Base-by-base conservation (phyloP, 2,113 vertebrate species). In the Nicator chloris region DNA sequence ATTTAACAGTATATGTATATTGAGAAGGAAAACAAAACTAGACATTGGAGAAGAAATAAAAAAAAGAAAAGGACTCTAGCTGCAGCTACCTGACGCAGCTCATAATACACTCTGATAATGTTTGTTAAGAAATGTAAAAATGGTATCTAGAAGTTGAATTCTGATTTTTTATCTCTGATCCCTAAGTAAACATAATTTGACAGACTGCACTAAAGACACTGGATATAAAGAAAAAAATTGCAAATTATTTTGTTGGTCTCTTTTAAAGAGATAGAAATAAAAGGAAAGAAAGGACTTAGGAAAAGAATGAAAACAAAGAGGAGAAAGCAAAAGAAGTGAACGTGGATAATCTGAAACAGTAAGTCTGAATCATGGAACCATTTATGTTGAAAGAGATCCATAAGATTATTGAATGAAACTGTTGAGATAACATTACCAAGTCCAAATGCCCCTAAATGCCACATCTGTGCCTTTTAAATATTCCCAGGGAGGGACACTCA, bases 371-470 rank as follows among this genome's bases (percentile, higher is more conserved):
- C 7, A 10, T 24, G 30, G 24, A 70, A 71, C 53, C 3, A 30
- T 37, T 81, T 70, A 17, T 27, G 27, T 28, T 54, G 33, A 27
- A 82, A 82, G 6, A 71, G 15, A 39, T 12, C 15, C 3, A 31
- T 49, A 49, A 54, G n/a, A 49, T 44, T 9, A 17, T n/a, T 0
- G 0, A 60, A 31, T 39, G 17, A 11, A 71, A n/a, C 27, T 7
- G 4, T 70, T 42, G 42, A 49, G 6, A 53, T 42, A 71, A 14
- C 14, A 19, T 26, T 49, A 15, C 22, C 4, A 13, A 69, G 11
- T 26, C 8, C n/a, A 42, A n/a, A 42, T 28, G 13, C 8, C 15
- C 35, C 21, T 47, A 37, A 59, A 15, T 6, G 3, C 21, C 57
- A 28, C 3, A 2, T 45, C 21, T 57, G 17, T 8, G 3, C 47